A percentile compares a stretch with the other conserved stretches of the same genome.
These are phyloP conservation scores for Hymenochirus boettgeri DNA, from an alignment of 2,113 vertebrate species.

Conservation along the genomic window DNA sequence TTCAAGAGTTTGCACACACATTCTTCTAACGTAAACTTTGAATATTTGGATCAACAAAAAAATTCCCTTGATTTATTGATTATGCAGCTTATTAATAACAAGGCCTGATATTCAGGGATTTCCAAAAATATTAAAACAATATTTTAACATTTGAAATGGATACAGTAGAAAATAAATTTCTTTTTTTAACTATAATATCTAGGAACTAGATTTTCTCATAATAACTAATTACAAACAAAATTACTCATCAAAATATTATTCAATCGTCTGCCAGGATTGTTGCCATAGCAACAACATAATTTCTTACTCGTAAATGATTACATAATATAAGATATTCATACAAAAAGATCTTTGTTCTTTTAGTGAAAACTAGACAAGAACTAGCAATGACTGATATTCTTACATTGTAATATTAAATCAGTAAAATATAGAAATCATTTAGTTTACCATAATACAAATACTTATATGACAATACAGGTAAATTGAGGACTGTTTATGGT, in stretches of 20 bases:
- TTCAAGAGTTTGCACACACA: constrained; percentile 77
- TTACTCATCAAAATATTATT: constrained; percentile 97
- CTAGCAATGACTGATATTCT: constrained; percentile 89
- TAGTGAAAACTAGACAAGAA: constrained; percentile 88
- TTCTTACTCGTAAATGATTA: constrained; percentile 89
- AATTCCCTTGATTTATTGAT: constrained; percentile 90
- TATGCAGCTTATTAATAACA: constrained; percentile 97
- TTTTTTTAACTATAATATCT: constrained; percentile 94
- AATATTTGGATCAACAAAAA: constrained; percentile 75
- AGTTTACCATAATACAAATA: constrained; percentile 89
- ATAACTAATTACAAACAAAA: constrained; percentile 99
- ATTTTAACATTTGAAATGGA: constrained; percentile 97
- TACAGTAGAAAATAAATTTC: constrained; percentile 99
- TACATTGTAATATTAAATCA: constrained; percentile 85
- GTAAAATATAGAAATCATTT: constrained; percentile 87
- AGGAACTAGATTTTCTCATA: constrained; percentile 89
- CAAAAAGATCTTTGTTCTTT: constrained; percentile 98
- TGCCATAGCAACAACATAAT: constrained; percentile 86
- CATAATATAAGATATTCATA: constrained; percentile 96
- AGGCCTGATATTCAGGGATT: constrained; percentile 97
- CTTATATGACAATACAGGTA: constrained; percentile 85
- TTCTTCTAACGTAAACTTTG: constrained; percentile 79
- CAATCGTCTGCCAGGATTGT: constrained; percentile 82
- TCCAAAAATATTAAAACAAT: constrained; percentile 98
- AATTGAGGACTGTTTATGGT: constrained; percentile 86